These are phyloP conservation scores for Anisognathus igniventris DNA, from an alignment of 2,797 vertebrate species.

Conservation along the genomic window DNA sequence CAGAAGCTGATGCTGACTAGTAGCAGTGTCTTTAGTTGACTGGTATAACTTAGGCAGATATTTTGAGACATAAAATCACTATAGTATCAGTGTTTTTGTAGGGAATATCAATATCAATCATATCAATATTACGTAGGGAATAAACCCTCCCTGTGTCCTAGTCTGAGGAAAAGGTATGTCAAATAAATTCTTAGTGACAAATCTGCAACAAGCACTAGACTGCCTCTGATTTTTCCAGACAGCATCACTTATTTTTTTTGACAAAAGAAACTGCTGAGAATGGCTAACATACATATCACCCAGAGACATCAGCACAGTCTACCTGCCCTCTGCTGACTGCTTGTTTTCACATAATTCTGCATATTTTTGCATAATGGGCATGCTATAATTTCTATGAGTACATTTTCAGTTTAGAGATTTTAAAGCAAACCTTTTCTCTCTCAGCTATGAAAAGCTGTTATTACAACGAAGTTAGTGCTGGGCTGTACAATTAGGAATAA, in stretches of 20 bases:
- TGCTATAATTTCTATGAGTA: neutral
- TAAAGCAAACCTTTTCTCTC: neutral
- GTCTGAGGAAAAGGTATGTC: neutral
- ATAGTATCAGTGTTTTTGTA: neutral
- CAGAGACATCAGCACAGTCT: constrained; percentile 8
- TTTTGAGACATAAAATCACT: neutral
- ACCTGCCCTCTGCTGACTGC: constrained; percentile 26
- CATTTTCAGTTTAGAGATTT: neutral
- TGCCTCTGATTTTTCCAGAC: neutral
- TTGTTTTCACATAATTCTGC: constrained; percentile 21
- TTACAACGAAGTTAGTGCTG: neutral
- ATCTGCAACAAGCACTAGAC: neutral
- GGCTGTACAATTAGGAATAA: neutral
- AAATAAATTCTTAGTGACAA: neutral
- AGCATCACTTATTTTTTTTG: neutral
- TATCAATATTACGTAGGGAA: neutral
- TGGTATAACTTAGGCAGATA: neutral
- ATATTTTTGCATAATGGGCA: constrained; percentile 12
- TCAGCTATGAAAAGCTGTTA: neutral
- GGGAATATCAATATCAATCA: too few species aligned
- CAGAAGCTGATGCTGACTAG: neutral
- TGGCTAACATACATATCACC: neutral
- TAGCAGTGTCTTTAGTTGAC: neutral
- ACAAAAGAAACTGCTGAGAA: constrained; percentile 17
- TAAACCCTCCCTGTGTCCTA: neutral